Conservation (phyloP, 2,888 invertebrate genomes). For the Thymelicus lineola region DNA sequence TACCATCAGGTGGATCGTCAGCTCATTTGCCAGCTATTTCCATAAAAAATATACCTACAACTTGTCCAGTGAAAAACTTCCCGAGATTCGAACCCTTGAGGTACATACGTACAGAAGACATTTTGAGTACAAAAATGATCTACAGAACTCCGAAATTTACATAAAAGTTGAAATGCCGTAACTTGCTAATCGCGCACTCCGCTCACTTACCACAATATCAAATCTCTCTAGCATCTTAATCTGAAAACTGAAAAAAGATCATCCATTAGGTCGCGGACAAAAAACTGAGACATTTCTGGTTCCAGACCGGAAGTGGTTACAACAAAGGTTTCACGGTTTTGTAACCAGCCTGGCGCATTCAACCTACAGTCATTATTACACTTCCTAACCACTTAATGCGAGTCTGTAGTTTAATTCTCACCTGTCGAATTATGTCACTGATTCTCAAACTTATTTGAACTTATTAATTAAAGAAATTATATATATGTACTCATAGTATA, state of each 20-base stretch:
- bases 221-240: not conserved
- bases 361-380: conserved; percentile 5
- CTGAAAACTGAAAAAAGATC: conserved; percentile 12
- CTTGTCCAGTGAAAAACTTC: no score
- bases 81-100: no score
- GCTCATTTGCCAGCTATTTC: no score
- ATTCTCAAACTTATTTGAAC: no score
- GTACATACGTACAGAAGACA: no score
- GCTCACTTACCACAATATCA: conserved; percentile 3
- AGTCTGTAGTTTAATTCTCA: conserved; percentile 4
- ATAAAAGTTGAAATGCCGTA: no score
- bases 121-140: no score
- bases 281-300: not conserved
- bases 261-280: not conserved
- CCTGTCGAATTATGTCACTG: not conserved
- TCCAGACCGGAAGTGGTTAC: conserved; percentile 15
- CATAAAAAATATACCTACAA: no score
- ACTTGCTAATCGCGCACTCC: not conserved
- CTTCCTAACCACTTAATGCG: conserved; percentile 10
- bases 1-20: no score
- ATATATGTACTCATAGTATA: no score
- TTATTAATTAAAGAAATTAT: no score
- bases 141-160: no score
- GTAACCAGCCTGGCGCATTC: conserved; percentile 12
- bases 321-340: conserved; percentile 6